Evolutionary conservation across 1,140 invertebrate genomes (phyloP), one percentile per base, ranked within the genome.

Genomic region (Drosophila arawakana): DNA sequence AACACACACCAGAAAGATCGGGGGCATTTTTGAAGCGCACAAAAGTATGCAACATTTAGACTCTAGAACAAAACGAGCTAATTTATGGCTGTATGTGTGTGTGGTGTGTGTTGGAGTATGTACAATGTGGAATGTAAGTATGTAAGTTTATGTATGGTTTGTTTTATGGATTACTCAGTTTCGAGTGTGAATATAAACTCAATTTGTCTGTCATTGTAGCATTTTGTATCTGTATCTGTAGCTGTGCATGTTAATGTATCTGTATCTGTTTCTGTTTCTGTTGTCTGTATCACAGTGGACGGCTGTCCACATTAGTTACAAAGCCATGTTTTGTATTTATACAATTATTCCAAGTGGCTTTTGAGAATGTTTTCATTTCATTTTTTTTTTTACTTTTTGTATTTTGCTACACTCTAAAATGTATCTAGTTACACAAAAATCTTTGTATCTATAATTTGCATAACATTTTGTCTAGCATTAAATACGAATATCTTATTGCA

Each of bases 41-140:
- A 60, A 74, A 66, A 71, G 65, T 74, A 84, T 67, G 81, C 81
- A 85, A 84, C 74, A 81, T 63, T 52, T 75, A 83, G 62, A 72
- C 5, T 30, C 37, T 39, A 65, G 47, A 66, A 73, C 21, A 60
- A 72, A 70, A 70, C 71, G 82, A 78, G 63, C 47, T 72, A 77
- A 78, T 63, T 57, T 34, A 74, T 76, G 66, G 54, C 13, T 46
- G 8, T 47, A 15, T 25, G 57, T 75, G 59, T 71, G 8, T 10
- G 30, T 54, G 7, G 46, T 39, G 44, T 18, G 37, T 37, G 13
- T 15, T 30, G 25, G 21, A 54, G 41, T 54, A 59, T 55, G 41
- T 43, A 13, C 37, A 39, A 39, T 54, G 25, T 35, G n/a, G 6
- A 35, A 52, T 54, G 34, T 25, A 43, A 7, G 7, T 43, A 59